Evolutionary conservation across 2,113 vertebrate genomes (phyloP).

Genomic region (Gobio gobio): DNA sequence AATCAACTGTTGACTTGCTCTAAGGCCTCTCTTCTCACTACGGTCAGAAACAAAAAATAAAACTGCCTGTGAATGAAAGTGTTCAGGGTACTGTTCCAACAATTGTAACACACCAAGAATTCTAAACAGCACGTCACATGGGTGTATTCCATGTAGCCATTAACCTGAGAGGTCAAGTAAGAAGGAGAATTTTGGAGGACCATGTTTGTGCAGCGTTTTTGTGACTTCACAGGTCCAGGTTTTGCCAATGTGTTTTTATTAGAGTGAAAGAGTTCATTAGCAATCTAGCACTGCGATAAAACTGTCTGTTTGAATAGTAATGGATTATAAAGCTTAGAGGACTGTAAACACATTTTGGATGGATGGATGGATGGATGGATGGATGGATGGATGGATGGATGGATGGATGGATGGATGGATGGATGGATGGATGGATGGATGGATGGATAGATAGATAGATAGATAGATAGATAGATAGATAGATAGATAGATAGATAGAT

Average conservation of each 20-base stretch:
- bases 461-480: not conserved
- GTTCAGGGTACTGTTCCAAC: not conserved
- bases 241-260: constrained; percentile 44
- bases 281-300: not conserved
- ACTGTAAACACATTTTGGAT: too few relatives aligned
- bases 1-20: not conserved
- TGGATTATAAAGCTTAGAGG: not conserved
- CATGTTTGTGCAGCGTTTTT: not conserved
- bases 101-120: constrained; percentile 1
- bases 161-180: constrained; percentile 24
- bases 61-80: not conserved
- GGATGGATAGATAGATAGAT: too few relatives aligned
- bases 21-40: not conserved
- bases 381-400: too few relatives aligned
- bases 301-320: not conserved
- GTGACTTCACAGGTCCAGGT: not conserved
- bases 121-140: not conserved
- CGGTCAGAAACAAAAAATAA: not conserved
- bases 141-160: constrained; percentile 6
- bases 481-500: not conserved
- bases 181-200: not conserved
- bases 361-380: too few relatives aligned
- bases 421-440: too few relatives aligned
- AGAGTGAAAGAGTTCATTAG: not conserved
- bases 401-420: too few relatives aligned